A percentile compares a stretch with the other conserved stretches of the same genome.
These are phyloP conservation scores for Heptranchias perlo DNA, from an alignment of 2,113 vertebrate species.

Conservation along the genomic window DNA sequence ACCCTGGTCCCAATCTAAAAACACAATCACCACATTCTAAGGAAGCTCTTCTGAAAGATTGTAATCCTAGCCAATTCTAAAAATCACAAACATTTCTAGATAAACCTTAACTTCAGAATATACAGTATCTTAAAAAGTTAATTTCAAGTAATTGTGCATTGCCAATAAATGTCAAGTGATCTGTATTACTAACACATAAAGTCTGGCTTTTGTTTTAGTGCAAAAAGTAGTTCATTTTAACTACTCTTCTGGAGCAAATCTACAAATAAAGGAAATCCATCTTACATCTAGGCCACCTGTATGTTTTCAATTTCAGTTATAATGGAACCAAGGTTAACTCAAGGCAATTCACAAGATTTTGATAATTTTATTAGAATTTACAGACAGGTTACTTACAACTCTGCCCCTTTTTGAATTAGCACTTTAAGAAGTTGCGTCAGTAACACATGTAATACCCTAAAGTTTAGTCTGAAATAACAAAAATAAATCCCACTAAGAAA, in stretches of 20 bases:
- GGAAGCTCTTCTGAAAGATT: background rate
- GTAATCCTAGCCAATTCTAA: background rate
- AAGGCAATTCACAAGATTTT: background rate
- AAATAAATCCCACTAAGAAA: background rate
- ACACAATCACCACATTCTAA: background rate
- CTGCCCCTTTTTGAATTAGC: background rate
- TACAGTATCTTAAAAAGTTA: background rate
- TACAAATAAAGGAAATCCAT: background rate
- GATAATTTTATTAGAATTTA: background rate
- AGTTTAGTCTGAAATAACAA: background rate
- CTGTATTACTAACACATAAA: background rate
- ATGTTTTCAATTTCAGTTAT: background rate
- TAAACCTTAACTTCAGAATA: background rate
- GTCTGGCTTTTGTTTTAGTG: background rate
- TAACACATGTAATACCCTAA: background rate
- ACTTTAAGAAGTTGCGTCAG: background rate
- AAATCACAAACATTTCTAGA: background rate
- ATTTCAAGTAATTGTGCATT: background rate
- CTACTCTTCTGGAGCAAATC: background rate
- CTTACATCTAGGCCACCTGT: background rate
- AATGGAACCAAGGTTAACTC: background rate
- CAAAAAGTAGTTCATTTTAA: background rate
- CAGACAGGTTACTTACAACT: background rate
- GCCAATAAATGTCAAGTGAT: background rate
- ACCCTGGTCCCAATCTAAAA: background rate